Percentiles rank a stretch among this genome's conserved stretches.
Conservation (phyloP, 2,888 invertebrate species). For the Hydropsyche betteni region DNA sequence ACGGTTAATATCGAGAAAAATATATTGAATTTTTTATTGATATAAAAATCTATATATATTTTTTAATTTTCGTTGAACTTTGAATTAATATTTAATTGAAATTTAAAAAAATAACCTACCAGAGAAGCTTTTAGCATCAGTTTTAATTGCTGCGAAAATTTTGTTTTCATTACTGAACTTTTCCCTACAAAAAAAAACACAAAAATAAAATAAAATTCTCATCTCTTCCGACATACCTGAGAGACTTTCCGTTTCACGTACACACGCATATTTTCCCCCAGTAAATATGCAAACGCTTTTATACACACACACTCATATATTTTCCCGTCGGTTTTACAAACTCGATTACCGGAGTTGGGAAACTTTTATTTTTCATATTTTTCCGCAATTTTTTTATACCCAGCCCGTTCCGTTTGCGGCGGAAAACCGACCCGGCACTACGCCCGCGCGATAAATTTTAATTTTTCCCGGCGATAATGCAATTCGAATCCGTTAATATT, state of each 20-base stretch:
- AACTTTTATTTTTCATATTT: slow-evolving; percentile 11
- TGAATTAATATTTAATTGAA: no score
- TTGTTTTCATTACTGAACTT: slow-evolving; percentile 34
- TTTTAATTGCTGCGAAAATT: slow-evolving; percentile 35
- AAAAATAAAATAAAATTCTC: neutral
- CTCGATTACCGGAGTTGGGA: slow-evolving; percentile 19
- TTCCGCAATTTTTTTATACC: neutral
- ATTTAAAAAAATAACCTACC: no score
- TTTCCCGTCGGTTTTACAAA: slow-evolving; percentile 14
- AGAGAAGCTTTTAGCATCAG: slow-evolving; percentile 10
- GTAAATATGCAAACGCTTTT: neutral
- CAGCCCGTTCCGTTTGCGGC: neutral
- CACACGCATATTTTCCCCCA: neutral
- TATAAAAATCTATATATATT: no score
- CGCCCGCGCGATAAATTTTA: slow-evolving; percentile 13
- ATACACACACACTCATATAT: neutral
- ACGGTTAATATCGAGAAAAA: no score
- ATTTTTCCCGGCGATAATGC: slow-evolving; percentile 11
- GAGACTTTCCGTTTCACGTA: no score
- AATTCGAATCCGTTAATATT: slow-evolving; percentile 7
- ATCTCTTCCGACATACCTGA: slow-evolving; percentile 26
- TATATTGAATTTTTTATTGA: no score
- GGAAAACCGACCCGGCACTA: neutral
- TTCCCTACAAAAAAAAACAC: neutral
- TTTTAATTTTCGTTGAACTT: no score